phyloP scores from a whole-genome alignment of 2,888 invertebrate genomes.

The Scaptomyza reducta region DNA sequence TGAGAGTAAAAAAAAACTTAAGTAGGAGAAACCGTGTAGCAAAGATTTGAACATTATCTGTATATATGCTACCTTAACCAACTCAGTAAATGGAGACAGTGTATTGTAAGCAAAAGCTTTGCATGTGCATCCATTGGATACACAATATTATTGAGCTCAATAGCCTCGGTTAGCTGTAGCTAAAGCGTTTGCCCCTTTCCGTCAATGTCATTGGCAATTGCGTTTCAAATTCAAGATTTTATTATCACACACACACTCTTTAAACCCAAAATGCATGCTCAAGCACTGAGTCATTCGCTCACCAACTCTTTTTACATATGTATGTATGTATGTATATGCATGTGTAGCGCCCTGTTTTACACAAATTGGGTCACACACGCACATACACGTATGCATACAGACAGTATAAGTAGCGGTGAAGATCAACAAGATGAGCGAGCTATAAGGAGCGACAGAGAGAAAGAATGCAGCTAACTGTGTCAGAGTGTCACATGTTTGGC shows the following conservation, averaged over 20 bases:
- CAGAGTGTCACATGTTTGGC: conserved; percentile 62
- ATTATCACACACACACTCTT: conserved; percentile 8
- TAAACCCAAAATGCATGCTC: conserved; percentile 22
- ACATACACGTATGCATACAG: conserved; percentile 6
- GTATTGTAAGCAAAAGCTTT: conserved; percentile 1
- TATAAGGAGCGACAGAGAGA: neutral
- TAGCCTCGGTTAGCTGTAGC: conserved; percentile 4
- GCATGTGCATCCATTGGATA: conserved; percentile 31
- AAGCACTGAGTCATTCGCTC: conserved; percentile 46
- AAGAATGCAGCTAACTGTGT: conserved; percentile 44
- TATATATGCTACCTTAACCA: neutral
- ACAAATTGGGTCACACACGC: conserved; percentile 45
- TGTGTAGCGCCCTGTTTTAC: conserved; percentile 3
- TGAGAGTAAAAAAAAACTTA: too few relatives aligned
- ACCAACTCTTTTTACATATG: neutral
- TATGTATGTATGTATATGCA: conserved; percentile 1
- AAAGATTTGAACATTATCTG: neutral
- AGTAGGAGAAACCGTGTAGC: neutral
- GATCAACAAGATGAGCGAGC: conserved; percentile 10
- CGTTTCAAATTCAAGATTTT: conserved; percentile 42
- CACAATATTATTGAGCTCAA: conserved; percentile 1
- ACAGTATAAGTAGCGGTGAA: neutral
- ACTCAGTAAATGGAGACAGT: neutral
- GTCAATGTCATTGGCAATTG: conserved; percentile 49
- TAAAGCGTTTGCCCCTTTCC: conserved; percentile 4